These are phyloP conservation scores for Telenomus remus DNA, from an alignment of 1,140 invertebrate genomes.

Conservation along the genomic window DNA sequence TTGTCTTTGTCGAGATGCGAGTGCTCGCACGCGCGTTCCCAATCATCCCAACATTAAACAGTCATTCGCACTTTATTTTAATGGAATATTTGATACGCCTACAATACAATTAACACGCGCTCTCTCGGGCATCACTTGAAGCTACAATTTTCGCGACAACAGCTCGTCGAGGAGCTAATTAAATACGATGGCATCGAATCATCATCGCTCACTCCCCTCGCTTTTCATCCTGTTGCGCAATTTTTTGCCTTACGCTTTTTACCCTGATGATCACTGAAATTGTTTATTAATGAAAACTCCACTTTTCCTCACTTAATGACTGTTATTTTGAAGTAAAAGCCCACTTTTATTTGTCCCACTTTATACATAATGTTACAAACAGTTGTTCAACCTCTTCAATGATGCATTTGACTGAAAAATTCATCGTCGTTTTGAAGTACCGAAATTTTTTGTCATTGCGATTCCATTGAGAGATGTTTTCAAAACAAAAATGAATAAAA, in stretches of 20 bases:
- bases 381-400: too few species aligned
- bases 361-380: too few species aligned
- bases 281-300: background rate
- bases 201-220: too few species aligned
- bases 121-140: background rate
- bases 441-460: too few species aligned
- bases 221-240: too few species aligned
- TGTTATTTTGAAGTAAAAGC: background rate
- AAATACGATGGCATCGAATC: background rate
- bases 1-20: conserved; percentile 27
- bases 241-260: background rate
- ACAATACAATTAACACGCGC: conserved; percentile 24
- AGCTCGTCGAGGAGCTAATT: conserved; percentile 3
- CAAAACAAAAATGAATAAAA: too few species aligned
- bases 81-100: conserved; percentile 36
- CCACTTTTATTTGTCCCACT: background rate
- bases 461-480: too few species aligned
- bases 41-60: conserved; percentile 32
- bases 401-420: too few species aligned
- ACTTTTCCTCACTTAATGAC: background rate
- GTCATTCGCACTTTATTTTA: conserved; percentile 43
- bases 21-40: background rate
- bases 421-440: too few species aligned
- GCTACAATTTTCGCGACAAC: background rate
- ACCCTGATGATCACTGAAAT: background rate